Evolutionary conservation across 2,888 invertebrate species (phyloP).

Genomic region (Cactoblastis cactorum): DNA sequence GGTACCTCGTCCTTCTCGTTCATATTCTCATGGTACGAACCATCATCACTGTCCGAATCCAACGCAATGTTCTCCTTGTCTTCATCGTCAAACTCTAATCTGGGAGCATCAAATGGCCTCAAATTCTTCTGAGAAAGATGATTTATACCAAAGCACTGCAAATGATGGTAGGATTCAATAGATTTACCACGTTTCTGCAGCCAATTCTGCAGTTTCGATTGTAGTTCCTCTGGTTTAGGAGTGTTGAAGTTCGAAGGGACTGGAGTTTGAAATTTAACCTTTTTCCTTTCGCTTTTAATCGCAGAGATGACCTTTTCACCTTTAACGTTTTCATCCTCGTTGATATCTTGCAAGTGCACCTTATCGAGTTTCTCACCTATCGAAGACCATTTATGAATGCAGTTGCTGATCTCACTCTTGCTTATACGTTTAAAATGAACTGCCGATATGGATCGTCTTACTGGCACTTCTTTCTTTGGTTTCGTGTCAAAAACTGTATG

Average conservation of each 20-base stretch:
- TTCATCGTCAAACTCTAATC: slow-evolving; percentile 48
- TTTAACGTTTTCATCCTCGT: slow-evolving; percentile 48
- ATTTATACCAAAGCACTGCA: slow-evolving; percentile 75
- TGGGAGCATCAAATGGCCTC: slow-evolving; percentile 29
- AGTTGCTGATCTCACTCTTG: slow-evolving; percentile 52
- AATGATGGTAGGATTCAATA: slow-evolving; percentile 66
- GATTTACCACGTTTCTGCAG: slow-evolving; percentile 71
- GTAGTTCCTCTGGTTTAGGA: slow-evolving; percentile 60
- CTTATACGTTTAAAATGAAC: slow-evolving; percentile 65
- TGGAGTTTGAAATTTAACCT: slow-evolving; percentile 63
- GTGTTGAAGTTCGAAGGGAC: slow-evolving; percentile 49
- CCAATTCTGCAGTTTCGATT: slow-evolving; percentile 69
- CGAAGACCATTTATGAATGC: slow-evolving; percentile 65
- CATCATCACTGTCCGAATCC: slow-evolving; percentile 61
- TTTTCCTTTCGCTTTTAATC: slow-evolving; percentile 64
- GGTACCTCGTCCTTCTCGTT: slow-evolving; percentile 29
- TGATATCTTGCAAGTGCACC: slow-evolving; percentile 41
- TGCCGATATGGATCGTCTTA: slow-evolving; percentile 68
- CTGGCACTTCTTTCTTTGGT: slow-evolving; percentile 27
- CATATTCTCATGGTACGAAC: slow-evolving; percentile 56
- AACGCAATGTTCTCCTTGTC: slow-evolving; percentile 75
- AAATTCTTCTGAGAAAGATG: slow-evolving; percentile 34
- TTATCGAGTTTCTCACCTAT: slow-evolving; percentile 59
- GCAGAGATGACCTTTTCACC: slow-evolving; percentile 53
- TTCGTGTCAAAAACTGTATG: slow-evolving; percentile 43